Evolutionary conservation across 2,113 vertebrate species (phyloP).

Genomic region (Lethenteron reissneri): DNA sequence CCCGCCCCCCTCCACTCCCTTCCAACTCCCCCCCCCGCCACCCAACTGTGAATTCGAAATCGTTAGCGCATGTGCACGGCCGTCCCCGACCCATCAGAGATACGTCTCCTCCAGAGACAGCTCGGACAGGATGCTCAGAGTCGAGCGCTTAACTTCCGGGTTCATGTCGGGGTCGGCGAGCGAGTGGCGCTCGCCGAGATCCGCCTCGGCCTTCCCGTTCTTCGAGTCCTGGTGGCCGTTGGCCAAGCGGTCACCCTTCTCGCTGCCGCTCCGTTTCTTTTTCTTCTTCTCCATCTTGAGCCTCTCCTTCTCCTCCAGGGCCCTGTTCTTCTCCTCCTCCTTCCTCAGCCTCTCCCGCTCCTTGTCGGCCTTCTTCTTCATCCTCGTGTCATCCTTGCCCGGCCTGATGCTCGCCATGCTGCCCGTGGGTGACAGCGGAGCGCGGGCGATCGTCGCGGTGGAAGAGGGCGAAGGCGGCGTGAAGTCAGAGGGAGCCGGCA

Average conservation of each 20-base stretch:
- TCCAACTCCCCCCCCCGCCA: too few species aligned
- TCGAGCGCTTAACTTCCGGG: background rate
- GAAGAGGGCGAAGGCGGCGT: background rate
- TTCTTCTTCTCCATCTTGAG: background rate
- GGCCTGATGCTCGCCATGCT: background rate
- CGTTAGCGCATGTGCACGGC: too few species aligned
- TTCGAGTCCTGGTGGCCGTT: background rate
- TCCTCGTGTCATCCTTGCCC: background rate
- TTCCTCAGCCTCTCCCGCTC: background rate
- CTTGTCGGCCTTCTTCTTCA: constrained; percentile 1
- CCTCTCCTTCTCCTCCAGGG: background rate
- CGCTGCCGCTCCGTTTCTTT: background rate
- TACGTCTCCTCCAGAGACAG: constrained; percentile 4
- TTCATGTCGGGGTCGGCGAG: background rate
- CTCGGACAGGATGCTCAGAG: constrained; percentile 1
- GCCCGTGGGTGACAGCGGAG: background rate
- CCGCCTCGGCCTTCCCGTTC: background rate
- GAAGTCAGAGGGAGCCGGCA: background rate
- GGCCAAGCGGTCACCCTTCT: background rate
- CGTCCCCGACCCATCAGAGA: background rate
- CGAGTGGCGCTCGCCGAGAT: background rate
- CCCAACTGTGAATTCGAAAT: too few species aligned
- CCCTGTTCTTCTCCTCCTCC: background rate
- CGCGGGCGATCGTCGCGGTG: background rate
- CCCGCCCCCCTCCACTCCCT: too few species aligned